phyloP scores from a whole-genome alignment of 2,797 vertebrate genomes.

The Psittacula derbiana region DNA sequence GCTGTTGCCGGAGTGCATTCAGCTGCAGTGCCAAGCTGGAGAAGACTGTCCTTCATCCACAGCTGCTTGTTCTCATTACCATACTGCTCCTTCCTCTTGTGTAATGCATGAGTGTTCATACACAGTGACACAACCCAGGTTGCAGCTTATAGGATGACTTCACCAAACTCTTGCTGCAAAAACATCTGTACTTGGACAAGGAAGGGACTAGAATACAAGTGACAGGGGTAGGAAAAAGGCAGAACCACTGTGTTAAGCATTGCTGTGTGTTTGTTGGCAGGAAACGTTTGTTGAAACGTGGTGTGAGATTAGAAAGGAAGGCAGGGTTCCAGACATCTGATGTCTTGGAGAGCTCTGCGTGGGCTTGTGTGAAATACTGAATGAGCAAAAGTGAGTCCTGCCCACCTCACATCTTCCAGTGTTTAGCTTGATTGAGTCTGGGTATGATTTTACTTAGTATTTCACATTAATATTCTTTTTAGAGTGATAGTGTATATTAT shows the following conservation, averaged over 20 bases:
- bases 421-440: neutral
- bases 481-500: neutral
- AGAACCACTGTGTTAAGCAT: neutral
- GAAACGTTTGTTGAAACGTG: neutral
- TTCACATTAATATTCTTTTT: neutral
- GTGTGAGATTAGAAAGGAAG: neutral
- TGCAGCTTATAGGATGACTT: neutral
- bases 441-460: neutral
- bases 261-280: neutral
- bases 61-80: neutral
- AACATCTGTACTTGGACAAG: neutral
- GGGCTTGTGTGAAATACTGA: slow-evolving; percentile 37
- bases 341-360: neutral
- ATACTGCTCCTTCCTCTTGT: neutral
- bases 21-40: neutral
- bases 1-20: neutral
- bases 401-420: slow-evolving; percentile 5
- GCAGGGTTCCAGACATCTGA: slow-evolving; percentile 12
- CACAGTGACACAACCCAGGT: neutral
- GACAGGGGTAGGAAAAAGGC: neutral
- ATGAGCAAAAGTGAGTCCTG: slow-evolving; percentile 26
- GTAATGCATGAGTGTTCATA: neutral
- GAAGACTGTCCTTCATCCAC: neutral
- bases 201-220: neutral
- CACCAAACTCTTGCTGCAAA: neutral